Conservation (phyloP, 2,113 vertebrate genomes). For the Antechinus stuartii region DNA sequence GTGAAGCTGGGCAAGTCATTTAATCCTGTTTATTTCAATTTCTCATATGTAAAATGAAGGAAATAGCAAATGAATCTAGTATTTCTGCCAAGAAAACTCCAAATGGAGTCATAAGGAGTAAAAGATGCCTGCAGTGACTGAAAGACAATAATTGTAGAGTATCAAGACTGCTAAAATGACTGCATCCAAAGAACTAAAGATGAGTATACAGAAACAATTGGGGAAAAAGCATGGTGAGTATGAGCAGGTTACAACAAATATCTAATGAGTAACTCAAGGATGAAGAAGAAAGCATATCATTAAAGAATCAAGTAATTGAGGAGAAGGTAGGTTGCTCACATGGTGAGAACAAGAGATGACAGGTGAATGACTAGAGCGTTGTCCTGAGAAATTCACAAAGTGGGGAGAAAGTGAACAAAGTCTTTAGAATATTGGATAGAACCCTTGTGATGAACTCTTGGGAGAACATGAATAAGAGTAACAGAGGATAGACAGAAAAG, state of each 20-base stretch:
- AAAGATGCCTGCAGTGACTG: background rate
- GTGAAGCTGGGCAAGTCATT: background rate
- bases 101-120: background rate
- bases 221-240: background rate
- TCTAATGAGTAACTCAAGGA: background rate
- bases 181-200: background rate
- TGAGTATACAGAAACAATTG: background rate
- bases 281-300: background rate
- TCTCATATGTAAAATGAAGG: background rate
- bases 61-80: background rate
- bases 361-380: background rate
- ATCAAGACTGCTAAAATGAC: background rate
- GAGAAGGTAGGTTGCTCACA: background rate
- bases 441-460: background rate
- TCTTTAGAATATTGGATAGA: background rate
- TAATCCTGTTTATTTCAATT: background rate
- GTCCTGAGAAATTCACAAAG: background rate
- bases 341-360: background rate
- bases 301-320: background rate
- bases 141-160: background rate
- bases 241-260: background rate
- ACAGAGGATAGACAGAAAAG: background rate
- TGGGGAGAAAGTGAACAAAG: background rate
- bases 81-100: background rate
- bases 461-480: background rate